Conservation (phyloP, 2,113 vertebrate species). For the Girardinichthys multiradiatus region DNA sequence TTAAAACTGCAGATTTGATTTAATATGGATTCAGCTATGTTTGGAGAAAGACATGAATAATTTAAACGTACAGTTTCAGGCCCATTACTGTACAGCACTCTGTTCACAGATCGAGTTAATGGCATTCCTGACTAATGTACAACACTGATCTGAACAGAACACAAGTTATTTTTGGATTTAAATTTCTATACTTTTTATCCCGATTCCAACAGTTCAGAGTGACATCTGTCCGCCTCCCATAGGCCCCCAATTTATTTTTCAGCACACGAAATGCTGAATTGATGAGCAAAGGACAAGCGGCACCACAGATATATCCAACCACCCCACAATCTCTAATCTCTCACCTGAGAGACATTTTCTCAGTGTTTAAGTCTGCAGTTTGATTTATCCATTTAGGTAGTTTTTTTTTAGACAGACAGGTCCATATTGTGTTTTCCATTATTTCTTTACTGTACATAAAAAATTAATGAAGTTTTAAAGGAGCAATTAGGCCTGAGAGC, state of each 20-base stretch:
- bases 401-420: slow-evolving; percentile 17
- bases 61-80: neutral
- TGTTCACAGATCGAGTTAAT: slow-evolving; percentile 7
- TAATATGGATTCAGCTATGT: neutral
- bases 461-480: slow-evolving; percentile 80
- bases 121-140: slow-evolving; percentile 5
- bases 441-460: slow-evolving; percentile 81
- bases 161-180: slow-evolving; percentile 3
- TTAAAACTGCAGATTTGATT: neutral
- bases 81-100: neutral
- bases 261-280: slow-evolving; percentile 67
- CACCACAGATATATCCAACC: slow-evolving; percentile 48
- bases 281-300: slow-evolving; percentile 70
- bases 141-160: slow-evolving; percentile 12
- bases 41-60: neutral
- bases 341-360: slow-evolving; percentile 48
- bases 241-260: slow-evolving; percentile 71
- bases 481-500: slow-evolving; percentile 77
- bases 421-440: slow-evolving; percentile 67
- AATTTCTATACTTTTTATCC: neutral
- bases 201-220: slow-evolving; percentile 36
- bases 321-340: slow-evolving; percentile 21
- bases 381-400: slow-evolving; percentile 56
- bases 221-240: slow-evolving; percentile 59
- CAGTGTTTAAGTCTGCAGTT: slow-evolving; percentile 58